Base-by-base conservation (phyloP, 2,113 vertebrate genomes). In the Pristiophorus japonicus region DNA sequence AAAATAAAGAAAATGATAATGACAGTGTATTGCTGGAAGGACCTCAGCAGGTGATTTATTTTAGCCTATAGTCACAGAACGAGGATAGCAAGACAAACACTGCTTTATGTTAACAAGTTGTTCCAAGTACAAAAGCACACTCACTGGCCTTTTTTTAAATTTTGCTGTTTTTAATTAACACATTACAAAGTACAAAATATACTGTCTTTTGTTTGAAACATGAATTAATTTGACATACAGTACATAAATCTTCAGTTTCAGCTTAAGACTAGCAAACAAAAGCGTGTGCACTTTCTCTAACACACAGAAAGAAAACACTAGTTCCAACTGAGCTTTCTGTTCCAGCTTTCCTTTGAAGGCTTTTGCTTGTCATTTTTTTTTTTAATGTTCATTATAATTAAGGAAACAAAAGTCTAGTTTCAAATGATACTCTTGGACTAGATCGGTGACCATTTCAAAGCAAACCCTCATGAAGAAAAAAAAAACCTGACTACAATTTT, bases 101-200 rank as follows among this genome's bases (percentile, higher is more conserved):
- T 96, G 96, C 96, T 97, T 97, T 96, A 96, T 96, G 96, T 92
- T 95, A 96, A 96, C 96, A 96, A 95, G 95, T 96, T 96, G 95
- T 96, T 81, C 81, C 96, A 88, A 96, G 96, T 96, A 97, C 96
- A 96, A 96, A 97, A 96, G 96, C 96, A 97, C 96, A 96, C 96
- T 95, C 96, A 70, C 18, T 94, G 27, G 88, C 45, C 81, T 0
- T 20, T 55, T 95, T 96, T 96, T 96, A 85, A 70, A 70, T 59
- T 96, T 62, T 38, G 30, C 75, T 95, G 95, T 96, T 95, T 98
- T 97, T 97, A 97, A 98, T 97, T 95, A 97, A 97, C 97, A 97
- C 97, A 97, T 98, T 98, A 97, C 97, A 97, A 97, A 97, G 97
- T 97, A 97, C 97, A 98, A 98, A 98, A 98, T 98, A 98, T 97